These are phyloP conservation scores for Parelbella ahira DNA, from an alignment of 2,888 invertebrate species.

Conservation along the genomic window DNA sequence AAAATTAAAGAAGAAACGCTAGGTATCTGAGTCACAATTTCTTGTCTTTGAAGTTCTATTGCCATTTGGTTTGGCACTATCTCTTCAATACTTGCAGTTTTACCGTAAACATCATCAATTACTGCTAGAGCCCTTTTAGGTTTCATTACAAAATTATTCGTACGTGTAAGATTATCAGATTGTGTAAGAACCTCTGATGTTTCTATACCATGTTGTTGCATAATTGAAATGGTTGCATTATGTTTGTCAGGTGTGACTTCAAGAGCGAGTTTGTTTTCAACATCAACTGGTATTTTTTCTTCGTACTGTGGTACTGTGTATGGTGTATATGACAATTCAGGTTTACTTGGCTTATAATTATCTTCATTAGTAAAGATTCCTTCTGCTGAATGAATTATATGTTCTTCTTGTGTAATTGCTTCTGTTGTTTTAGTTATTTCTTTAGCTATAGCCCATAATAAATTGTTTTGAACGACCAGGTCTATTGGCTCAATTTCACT, in stretches of 20 bases:
- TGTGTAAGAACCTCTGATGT: slow-evolving; percentile 78
- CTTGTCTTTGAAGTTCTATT: slow-evolving; percentile 46
- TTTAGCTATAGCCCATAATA: slow-evolving; percentile 51
- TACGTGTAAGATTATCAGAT: slow-evolving; percentile 72
- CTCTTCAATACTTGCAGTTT: slow-evolving; percentile 60
- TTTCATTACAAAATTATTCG: slow-evolving; percentile 52
- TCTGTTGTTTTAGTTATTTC: slow-evolving; percentile 71
- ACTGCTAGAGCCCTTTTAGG: slow-evolving; percentile 51
- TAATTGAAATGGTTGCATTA: slow-evolving; percentile 59
- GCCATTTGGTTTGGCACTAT: slow-evolving; percentile 51
- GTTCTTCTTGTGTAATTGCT: slow-evolving; percentile 80
- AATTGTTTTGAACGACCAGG: slow-evolving; percentile 44
- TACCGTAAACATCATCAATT: slow-evolving; percentile 66
- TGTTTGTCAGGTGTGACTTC: slow-evolving; percentile 59
- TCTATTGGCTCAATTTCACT: slow-evolving; percentile 60
- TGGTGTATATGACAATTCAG: slow-evolving; percentile 61
- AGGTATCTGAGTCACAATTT: slow-evolving; percentile 40
- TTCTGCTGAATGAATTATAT: slow-evolving; percentile 70
- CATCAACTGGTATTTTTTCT: slow-evolving; percentile 80
- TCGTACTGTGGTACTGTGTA: slow-evolving; percentile 80
- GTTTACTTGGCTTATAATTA: slow-evolving; percentile 53
- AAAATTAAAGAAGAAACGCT: slow-evolving; percentile 52
- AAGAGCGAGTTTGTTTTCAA: slow-evolving; percentile 70
- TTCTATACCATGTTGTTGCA: slow-evolving; percentile 70
- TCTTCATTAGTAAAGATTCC: slow-evolving; percentile 45